Evolutionary conservation across 2,113 vertebrate species (phyloP).

Genomic region (Lathamus discolor): DNA sequence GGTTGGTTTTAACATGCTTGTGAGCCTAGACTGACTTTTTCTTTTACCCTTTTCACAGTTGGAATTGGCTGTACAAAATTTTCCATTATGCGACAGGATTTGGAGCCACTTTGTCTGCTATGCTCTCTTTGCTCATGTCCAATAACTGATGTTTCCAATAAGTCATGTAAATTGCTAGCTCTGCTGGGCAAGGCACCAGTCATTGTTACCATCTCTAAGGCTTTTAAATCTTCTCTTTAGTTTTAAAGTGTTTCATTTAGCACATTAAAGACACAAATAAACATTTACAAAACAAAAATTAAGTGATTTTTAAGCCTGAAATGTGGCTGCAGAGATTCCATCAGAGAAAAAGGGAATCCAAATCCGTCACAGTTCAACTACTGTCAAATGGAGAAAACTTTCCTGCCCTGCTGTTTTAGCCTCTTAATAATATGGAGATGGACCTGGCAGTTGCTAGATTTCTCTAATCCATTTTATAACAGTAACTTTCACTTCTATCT

Average conservation of each 20-base stretch:
- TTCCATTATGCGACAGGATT: constrained; percentile 33
- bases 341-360: constrained; percentile 20
- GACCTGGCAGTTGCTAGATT: not conserved
- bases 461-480: constrained; percentile 23
- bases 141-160: constrained; percentile 43
- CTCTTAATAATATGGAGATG: not conserved
- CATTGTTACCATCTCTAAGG: constrained; percentile 22
- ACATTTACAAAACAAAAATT: constrained; percentile 52
- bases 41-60: constrained; percentile 7
- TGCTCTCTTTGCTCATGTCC: constrained; percentile 23
- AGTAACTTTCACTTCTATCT: not conserved
- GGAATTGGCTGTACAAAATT: not conserved
- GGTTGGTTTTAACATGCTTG: not conserved
- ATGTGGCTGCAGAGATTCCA: constrained; percentile 20
- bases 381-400: constrained; percentile 24
- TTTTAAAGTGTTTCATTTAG: constrained; percentile 39
- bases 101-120: not conserved
- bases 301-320: constrained; percentile 38
- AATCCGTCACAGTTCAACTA: constrained; percentile 18
- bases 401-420: constrained; percentile 10
- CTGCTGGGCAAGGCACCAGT: constrained; percentile 36
- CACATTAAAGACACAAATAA: constrained; percentile 33
- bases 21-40: not conserved
- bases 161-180: constrained; percentile 29
- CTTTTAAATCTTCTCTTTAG: constrained; percentile 39